Base-by-base conservation (phyloP, 2,113 vertebrate genomes). In the Chamaea fasciata region DNA sequence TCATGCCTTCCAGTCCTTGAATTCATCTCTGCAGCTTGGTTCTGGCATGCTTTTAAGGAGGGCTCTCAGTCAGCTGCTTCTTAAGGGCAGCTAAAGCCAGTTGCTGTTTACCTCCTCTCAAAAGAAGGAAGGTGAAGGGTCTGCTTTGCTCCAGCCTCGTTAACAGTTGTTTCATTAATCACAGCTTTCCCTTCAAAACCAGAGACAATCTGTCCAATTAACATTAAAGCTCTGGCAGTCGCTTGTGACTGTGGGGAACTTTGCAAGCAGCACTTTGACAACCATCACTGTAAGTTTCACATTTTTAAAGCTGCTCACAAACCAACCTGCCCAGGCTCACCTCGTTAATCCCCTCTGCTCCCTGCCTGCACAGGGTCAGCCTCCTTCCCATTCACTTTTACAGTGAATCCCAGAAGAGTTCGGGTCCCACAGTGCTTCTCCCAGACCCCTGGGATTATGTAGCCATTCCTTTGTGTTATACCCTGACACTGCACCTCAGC, bases 201-300 rank as follows among this genome's bases (percentile, higher is more conserved):
- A 91, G 96, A 98, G 97, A 98, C 97, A 98, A 96, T 97, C 97
- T 97, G 97, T 97, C 98, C 97, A 98, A 98, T 98, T 98, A 98
- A 97, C 97, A 97, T 97, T 97, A 97, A 98, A 97, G 96, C 95
- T 95, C 92, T 96, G 95, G 87, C 93, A 97, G 95, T 78, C 4
- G 6, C 78, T 91, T 64, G 84, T 11, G 15, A 49, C 0, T 9
- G 82, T 89, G 82, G 93, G 94, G 96, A 97, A 95, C 96, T 97
- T 90, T 86, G 90, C 94, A 92, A 97, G 93, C 67, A 3, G 74
- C 92, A 59, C 57, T 97, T 96, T 97, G 97, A 98, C 96, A 97
- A 84, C 87, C 53, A 8, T 94, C 42, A 22, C 95, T 97, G 92
- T 78, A 94, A 97, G 88, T 93, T 75, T 96, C 88, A 47, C 67